Percentiles rank a stretch among this genome's conserved stretches.
Evolutionary conservation across 2,113 vertebrate genomes (phyloP).

Genomic region (Beaufortia kweichowensis): DNA sequence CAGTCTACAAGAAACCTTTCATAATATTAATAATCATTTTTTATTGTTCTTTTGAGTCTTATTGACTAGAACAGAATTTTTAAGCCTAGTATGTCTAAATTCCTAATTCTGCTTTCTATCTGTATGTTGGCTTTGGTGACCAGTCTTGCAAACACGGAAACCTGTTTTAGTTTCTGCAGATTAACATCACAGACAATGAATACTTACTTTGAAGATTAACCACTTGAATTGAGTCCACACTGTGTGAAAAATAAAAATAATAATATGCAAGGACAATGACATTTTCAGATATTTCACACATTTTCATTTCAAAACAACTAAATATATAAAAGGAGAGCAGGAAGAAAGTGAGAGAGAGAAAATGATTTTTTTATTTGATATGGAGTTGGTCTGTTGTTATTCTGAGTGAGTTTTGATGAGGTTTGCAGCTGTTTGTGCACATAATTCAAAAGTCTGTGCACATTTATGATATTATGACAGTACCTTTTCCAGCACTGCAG

Average conservation of each 20-base stretch:
- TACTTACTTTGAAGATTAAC: background rate
- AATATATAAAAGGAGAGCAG: too few species aligned
- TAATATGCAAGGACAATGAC: too few species aligned
- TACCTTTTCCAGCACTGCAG: background rate
- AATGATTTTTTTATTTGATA: background rate
- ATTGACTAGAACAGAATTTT: too few species aligned
- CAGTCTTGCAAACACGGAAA: background rate
- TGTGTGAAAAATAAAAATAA: background rate
- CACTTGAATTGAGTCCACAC: background rate
- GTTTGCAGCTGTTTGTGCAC: constrained; percentile 1
- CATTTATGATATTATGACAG: background rate
- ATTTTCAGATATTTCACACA: too few species aligned
- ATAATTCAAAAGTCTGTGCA: background rate
- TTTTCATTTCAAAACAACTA: too few species aligned
- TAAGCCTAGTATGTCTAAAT: too few species aligned
- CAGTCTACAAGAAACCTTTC: too few species aligned
- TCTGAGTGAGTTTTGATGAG: background rate
- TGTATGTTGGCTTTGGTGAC: background rate
- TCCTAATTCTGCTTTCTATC: too few species aligned
- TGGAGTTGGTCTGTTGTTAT: background rate
- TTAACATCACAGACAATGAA: background rate
- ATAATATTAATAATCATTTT: too few species aligned
- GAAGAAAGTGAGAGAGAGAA: background rate
- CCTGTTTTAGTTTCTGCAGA: too few species aligned
- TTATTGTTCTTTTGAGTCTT: too few species aligned